Evolutionary conservation across 2,797 vertebrate genomes (phyloP).

Genomic region (Zenarchopterus dispar): DNA sequence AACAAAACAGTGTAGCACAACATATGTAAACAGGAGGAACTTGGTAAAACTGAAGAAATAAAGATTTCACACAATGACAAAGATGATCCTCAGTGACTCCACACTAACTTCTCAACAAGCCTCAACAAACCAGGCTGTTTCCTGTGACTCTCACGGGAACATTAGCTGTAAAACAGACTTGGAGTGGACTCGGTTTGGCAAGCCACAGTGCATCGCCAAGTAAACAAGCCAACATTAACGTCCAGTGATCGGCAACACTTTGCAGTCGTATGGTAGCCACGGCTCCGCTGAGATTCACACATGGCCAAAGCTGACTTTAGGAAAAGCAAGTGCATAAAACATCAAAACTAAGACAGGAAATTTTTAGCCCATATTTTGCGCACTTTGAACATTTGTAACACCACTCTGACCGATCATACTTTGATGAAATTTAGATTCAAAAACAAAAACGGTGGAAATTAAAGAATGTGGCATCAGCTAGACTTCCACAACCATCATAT

Average conservation of each 20-base stretch:
- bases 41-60: conserved; percentile 5
- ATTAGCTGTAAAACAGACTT: not conserved
- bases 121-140: not conserved
- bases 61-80: not conserved
- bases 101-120: conserved; percentile 16
- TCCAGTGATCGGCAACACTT: not conserved
- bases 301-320: too few relatives aligned
- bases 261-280: too few relatives aligned
- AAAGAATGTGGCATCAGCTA: not conserved
- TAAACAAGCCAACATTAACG: conserved; percentile 4
- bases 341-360: too few relatives aligned
- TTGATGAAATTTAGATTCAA: conserved; percentile 23
- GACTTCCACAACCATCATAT: not conserved
- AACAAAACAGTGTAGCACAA: conserved; percentile 46
- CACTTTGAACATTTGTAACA: too few relatives aligned
- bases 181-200: too few relatives aligned
- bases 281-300: too few relatives aligned
- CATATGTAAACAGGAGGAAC: conserved; percentile 37
- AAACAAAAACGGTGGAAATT: too few relatives aligned
- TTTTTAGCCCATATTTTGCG: not conserved
- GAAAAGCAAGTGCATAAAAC: not conserved
- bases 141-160: conserved; percentile 15
- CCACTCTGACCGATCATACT: conserved; percentile 33
- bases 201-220: not conserved
- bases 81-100: conserved; percentile 14